Base-by-base conservation (phyloP, 2,113 vertebrate genomes). In the Cichladusa arquata region DNA sequence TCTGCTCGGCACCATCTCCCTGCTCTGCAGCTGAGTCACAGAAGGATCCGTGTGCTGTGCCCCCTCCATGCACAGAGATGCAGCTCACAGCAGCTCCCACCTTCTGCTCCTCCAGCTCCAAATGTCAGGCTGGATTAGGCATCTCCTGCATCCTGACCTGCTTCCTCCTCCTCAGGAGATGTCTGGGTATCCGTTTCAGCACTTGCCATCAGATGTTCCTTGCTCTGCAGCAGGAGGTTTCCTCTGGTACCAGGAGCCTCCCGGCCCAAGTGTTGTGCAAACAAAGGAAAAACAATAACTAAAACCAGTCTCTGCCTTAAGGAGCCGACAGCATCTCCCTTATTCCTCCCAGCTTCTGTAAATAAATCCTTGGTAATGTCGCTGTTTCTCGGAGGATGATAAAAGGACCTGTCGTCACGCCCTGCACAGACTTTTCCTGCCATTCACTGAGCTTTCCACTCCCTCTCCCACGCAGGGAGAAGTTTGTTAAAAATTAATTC, bases 401-500 rank as follows among this genome's bases (percentile, higher is more conserved):
- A 84, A 90, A 91, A 97, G 77, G 65, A 81, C 48, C 83, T 71
- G 73, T 95, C 33, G 1, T 88, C 92, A 61, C 92, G 78, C 90
- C 36, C 85, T 51, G 56, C 65, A 40, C 65, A 57, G 90, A 60
- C 61, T 93, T 73, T 73, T 90, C 69, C 79, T 86, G 76, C 73
- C 79, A 81, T 56, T 94, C 57, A 24, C 79, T 51, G 65, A 71
- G 58, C 53, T 67, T 57, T 76, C 67, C 79, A 60, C 53, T 92
- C 67, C 89, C 66, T 84, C 74, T 87, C 73, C 70, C 81, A 54
- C 6, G 65, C 69, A 83, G 79, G 67, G 79, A 90, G 66, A 73
- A 64, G 40, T 88, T 95, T 62, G 56, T 86, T 93, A 93, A 94
- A 93, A 92, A 91, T 81, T 67, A 86, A 69, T 88, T 86, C 28